Conservation (phyloP, 1,140 invertebrate species). For the Yoshiicerus persimilis region DNA sequence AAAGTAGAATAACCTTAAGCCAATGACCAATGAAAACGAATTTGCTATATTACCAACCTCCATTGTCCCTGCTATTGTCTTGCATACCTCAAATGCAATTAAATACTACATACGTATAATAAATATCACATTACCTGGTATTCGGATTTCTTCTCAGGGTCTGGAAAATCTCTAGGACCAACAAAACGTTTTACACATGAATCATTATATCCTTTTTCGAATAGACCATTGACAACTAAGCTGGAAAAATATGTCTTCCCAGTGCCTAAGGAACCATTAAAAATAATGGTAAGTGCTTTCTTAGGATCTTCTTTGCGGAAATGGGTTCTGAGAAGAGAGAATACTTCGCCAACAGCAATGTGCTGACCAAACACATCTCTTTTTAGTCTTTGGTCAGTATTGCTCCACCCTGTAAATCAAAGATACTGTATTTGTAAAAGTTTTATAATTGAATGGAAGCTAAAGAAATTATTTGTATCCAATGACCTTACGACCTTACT, state of each 20-base stretch:
- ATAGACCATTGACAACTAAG: not conserved
- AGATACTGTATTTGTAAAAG: no score
- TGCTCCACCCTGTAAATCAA: not conserved
- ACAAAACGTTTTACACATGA: not conserved
- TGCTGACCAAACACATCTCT: not conserved
- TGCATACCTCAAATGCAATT: no score
- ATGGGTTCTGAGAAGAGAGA: not conserved
- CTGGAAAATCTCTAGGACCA: not conserved
- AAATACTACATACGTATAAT: no score
- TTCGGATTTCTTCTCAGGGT: not conserved
- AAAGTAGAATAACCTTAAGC: no score
- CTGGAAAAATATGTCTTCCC: not conserved
- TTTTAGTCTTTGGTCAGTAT: not conserved
- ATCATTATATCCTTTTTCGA: not conserved
- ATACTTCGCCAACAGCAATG: not conserved
- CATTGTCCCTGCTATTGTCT: no score
- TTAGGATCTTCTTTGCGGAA: not conserved
- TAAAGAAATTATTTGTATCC: no score
- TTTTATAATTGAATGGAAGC: no score
- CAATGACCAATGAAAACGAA: no score
- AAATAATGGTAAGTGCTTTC: not conserved
- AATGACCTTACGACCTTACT: no score
- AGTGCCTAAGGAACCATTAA: not conserved
- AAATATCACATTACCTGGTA: not conserved
- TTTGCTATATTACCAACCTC: no score